Evolutionary conservation across 2,113 vertebrate species (phyloP), one percentile per base, ranked within the genome.

Genomic region (Colistium nudipinnis): DNA sequence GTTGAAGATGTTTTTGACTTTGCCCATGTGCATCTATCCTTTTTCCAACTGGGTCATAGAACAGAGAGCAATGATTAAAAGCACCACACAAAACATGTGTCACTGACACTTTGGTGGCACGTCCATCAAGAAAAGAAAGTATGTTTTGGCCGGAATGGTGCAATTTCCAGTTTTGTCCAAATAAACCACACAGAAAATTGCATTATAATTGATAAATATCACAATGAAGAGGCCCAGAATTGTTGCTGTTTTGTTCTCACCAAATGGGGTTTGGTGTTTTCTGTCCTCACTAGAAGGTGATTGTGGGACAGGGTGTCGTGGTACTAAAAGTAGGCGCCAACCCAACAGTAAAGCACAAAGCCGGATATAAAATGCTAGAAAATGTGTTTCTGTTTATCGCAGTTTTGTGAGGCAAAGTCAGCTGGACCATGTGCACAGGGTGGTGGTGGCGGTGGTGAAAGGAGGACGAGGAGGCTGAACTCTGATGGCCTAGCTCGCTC

Each of bases 321-420:
- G 70, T 60, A 67, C 66, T 80, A 83, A 73, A 88, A 70, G 72
- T 76, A 64, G 72, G 76, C 83, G 71, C 74, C 75, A 74, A 41
- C 51, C 73, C 68, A 54, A 81, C 75, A 87, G 73, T 85, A 80
- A 84, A 80, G 47, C 36, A 65, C 76, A 70, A 63, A 64, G 70
- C 22, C 65, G 57, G 65, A 72, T 65, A 53, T 33, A 70, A 78
- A 76, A 76, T 43, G 67, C 49, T 20, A 22, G 14, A 44, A 79
- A 89, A 86, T 89, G 78, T 87, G 86, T 88, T 89, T 87, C 72
- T 88, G 64, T 88, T 91, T 81, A 89, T 88, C 62, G 65, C 17
- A 53, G 53, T 83, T 89, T 73, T 87, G 64, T 49, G 36, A 80
- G 76, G 73, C 76, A 78, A 61, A 83, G 85, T 86, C 84, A 83